phyloP scores from a whole-genome alignment of 2,888 invertebrate species.

The Nomada fucata region DNA sequence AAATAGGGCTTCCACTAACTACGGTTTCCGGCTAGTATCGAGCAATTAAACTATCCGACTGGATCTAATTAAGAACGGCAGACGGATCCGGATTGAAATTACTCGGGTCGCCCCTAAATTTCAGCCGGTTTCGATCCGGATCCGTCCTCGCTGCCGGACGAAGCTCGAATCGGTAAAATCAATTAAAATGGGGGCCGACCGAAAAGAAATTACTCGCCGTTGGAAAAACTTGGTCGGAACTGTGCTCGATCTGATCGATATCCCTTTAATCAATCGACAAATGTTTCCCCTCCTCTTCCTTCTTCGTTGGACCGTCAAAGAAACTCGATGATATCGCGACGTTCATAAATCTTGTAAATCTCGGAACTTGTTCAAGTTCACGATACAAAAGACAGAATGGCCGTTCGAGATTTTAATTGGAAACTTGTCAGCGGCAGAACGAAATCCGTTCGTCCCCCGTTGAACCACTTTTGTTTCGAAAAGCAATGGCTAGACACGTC shows the following conservation, averaged over 20 bases:
- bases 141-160: slow-evolving; percentile 5
- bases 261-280: not conserved
- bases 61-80: slow-evolving; percentile 58
- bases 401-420: slow-evolving; percentile 12
- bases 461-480: slow-evolving; percentile 25
- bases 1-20: slow-evolving; percentile 52
- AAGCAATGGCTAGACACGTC: slow-evolving; percentile 15
- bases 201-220: not conserved
- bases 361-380: not conserved
- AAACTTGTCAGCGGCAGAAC: slow-evolving; percentile 24
- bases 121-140: slow-evolving; percentile 17
- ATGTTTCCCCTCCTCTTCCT: too few relatives aligned
- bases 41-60: slow-evolving; percentile 54
- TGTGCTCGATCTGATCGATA: not conserved
- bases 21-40: slow-evolving; percentile 35
- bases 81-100: slow-evolving; percentile 48
- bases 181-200: slow-evolving; percentile 17
- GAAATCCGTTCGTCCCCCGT: slow-evolving; percentile 6
- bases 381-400: not conserved
- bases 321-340: not conserved
- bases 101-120: slow-evolving; percentile 51
- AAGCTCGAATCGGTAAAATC: slow-evolving; percentile 56
- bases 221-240: not conserved
- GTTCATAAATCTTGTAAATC: not conserved
- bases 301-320: too few relatives aligned